Evolutionary conservation across 2,797 vertebrate genomes (phyloP).

Genomic region (Xiphophorus birchmanni): DNA sequence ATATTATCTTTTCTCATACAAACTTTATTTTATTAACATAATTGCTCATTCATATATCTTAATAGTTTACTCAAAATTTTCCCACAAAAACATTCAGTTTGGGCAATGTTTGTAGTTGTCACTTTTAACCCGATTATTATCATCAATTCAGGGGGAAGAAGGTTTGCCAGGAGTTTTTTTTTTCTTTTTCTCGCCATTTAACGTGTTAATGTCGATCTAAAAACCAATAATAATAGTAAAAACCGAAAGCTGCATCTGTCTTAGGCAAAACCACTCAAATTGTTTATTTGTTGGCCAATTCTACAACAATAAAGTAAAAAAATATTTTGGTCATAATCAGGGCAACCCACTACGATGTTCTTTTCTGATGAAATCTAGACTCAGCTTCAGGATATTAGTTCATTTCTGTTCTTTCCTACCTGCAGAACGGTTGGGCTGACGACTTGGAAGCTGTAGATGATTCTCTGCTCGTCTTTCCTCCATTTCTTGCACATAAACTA

Average conservation of each 20-base stretch:
- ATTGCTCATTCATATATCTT: neutral
- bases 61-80: neutral
- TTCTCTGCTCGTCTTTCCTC: neutral
- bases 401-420: neutral
- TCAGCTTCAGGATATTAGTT: neutral
- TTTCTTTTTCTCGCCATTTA: neutral
- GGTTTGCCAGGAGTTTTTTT: neutral
- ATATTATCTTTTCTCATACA: neutral
- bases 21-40: neutral
- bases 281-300: neutral
- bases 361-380: neutral
- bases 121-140: neutral
- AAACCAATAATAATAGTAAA: neutral
- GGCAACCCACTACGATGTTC: neutral
- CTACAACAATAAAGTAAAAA: neutral
- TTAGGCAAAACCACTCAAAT: neutral
- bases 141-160: neutral
- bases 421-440: neutral
- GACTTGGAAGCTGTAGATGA: neutral
- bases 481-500: neutral
- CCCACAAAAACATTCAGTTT: neutral
- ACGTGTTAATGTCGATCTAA: neutral
- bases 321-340: neutral
- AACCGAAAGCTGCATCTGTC: neutral
- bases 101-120: neutral